phyloP scores from a whole-genome alignment of 1,140 invertebrate genomes.

The Drosophila nannoptera region DNA sequence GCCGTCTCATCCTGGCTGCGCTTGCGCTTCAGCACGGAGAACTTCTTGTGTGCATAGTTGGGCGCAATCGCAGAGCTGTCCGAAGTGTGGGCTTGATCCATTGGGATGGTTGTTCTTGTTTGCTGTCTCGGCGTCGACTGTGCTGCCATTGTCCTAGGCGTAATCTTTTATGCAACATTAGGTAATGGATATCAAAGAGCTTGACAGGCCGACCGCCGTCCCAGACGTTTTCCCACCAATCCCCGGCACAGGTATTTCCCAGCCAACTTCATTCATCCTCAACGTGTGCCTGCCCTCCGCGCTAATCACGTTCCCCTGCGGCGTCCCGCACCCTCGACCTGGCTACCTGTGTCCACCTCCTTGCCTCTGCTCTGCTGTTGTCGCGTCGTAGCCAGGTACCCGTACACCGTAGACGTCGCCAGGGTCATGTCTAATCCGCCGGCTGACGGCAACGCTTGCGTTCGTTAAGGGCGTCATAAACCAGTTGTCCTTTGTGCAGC shows the following conservation, averaged over 20 bases:
- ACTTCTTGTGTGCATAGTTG: conserved; percentile 61
- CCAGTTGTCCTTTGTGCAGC: conserved; percentile 58
- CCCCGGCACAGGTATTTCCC: conserved; percentile 59
- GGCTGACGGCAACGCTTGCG: conserved; percentile 46
- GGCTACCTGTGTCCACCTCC: conserved; percentile 17
- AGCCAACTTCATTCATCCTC: conserved; percentile 61
- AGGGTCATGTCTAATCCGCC: conserved; percentile 51
- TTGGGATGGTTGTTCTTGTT: conserved; percentile 27
- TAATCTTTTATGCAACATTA: conserved; percentile 69
- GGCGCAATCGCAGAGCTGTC: conserved; percentile 16
- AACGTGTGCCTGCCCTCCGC: conserved; percentile 36
- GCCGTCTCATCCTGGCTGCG: conserved; percentile 44
- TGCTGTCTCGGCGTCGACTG: conserved; percentile 53
- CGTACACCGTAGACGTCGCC: neutral
- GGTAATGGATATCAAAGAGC: conserved; percentile 46
- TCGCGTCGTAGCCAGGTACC: conserved; percentile 20
- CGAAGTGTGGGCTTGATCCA: conserved; percentile 30
- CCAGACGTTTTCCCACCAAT: conserved; percentile 46
- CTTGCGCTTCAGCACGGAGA: conserved; percentile 55
- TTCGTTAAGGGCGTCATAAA: conserved; percentile 61
- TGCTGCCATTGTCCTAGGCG: conserved; percentile 47
- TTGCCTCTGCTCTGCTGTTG: conserved; percentile 3
- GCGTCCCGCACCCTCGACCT: neutral
- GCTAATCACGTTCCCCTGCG: conserved; percentile 43
- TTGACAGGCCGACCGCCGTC: conserved; percentile 7